Evolutionary conservation across 2,888 invertebrate genomes (phyloP).

Genomic region (Acleris sparsana): DNA sequence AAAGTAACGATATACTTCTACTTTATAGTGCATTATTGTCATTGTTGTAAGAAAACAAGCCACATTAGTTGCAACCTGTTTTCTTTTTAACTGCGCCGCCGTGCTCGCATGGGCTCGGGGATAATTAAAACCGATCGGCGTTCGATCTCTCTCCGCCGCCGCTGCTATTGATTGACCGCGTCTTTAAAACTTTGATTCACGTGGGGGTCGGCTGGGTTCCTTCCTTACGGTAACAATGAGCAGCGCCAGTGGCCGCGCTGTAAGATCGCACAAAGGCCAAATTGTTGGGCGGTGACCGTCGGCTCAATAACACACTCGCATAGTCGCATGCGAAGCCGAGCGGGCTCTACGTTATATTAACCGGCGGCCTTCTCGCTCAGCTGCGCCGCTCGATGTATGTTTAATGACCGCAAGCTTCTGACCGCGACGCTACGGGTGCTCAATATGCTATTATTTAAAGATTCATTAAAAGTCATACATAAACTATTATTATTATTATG

Average conservation of each 20-base stretch:
- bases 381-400: conserved; percentile 38
- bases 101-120: not conserved
- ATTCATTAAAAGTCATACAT: too few relatives aligned
- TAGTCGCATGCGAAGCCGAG: conserved; percentile 41
- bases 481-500: too few relatives aligned
- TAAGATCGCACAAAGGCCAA: conserved; percentile 33
- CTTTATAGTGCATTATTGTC: too few relatives aligned
- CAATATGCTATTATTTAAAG: too few relatives aligned
- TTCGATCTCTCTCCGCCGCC: conserved; percentile 5
- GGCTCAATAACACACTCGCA: conserved; percentile 13
- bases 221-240: conserved; percentile 29
- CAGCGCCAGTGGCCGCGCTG: conserved; percentile 8
- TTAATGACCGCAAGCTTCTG: conserved; percentile 36
- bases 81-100: too few relatives aligned
- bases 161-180: conserved; percentile 9
- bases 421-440: too few relatives aligned
- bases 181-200: conserved; percentile 29
- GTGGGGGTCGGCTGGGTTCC: conserved; percentile 15
- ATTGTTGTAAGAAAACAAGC: too few relatives aligned
- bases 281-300: conserved; percentile 10
- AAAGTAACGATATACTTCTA: too few relatives aligned
- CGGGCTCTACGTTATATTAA: conserved; percentile 45
- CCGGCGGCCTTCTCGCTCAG: conserved; percentile 35
- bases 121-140: not conserved
- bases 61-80: too few relatives aligned